Conservation (phyloP, 1,140 invertebrate species). For the Drosophila punjabiensis region DNA sequence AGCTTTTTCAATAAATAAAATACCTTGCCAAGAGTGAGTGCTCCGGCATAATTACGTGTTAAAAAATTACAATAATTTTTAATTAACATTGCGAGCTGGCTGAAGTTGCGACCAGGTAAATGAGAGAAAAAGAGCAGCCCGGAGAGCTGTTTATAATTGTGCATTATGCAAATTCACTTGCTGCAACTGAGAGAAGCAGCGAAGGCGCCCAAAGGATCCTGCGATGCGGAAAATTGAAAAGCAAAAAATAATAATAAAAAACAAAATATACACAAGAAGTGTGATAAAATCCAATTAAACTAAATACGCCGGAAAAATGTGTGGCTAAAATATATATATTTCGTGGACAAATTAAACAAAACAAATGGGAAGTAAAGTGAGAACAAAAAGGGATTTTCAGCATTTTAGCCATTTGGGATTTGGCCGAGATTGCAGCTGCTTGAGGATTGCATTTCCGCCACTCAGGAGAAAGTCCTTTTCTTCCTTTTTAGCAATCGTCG, state of each 20-base stretch:
- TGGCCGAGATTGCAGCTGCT: constrained; percentile 52
- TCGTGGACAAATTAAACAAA: constrained; percentile 38
- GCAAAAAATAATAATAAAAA: not conserved
- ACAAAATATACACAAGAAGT: constrained; percentile 16
- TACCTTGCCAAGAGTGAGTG: constrained; percentile 39
- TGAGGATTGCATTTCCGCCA: constrained; percentile 50
- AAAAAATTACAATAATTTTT: constrained; percentile 81
- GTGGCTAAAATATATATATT: constrained; percentile 46
- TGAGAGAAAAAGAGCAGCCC: constrained; percentile 23
- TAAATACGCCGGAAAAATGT: constrained; percentile 43
- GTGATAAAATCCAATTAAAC: constrained; percentile 63
- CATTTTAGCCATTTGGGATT: constrained; percentile 37
- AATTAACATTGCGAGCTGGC: constrained; percentile 67
- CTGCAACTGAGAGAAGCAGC: not conserved
- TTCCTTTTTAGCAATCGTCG: constrained; percentile 41
- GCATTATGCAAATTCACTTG: constrained; percentile 69
- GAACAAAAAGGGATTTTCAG: constrained; percentile 9
- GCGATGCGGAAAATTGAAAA: constrained; percentile 20
- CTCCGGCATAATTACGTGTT: constrained; percentile 69
- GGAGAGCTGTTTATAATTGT: constrained; percentile 66
- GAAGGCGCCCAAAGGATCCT: not conserved
- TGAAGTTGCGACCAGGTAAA: constrained; percentile 42
- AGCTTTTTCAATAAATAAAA: constrained; percentile 68
- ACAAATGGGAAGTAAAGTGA: constrained; percentile 10
- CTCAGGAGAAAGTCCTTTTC: constrained; percentile 42